Percentiles rank a stretch among this genome's conserved stretches.
Evolutionary conservation across 2,797 vertebrate species (phyloP).

Genomic region (Lutjanus campechanus): DNA sequence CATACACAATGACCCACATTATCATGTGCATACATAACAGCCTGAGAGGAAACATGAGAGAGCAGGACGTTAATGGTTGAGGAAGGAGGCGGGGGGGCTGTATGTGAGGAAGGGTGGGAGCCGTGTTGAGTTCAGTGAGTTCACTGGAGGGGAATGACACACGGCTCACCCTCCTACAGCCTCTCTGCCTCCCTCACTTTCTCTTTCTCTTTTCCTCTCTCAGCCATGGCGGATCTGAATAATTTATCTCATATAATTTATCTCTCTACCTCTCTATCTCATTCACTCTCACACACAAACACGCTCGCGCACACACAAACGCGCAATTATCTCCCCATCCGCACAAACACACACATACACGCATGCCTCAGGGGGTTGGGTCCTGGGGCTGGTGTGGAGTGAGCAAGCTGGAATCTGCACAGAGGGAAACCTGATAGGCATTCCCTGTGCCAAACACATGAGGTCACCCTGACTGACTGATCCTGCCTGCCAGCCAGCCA

Average conservation of each 20-base stretch:
- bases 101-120: conserved; percentile 77
- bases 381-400: conserved; percentile 73
- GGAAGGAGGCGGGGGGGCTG: conserved; percentile 51
- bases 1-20: conserved; percentile 58
- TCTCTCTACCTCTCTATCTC: conserved; percentile 68
- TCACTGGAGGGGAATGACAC: conserved; percentile 74
- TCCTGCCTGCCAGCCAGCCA: conserved; percentile 61
- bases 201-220: conserved; percentile 37
- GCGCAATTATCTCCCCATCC: conserved; percentile 46
- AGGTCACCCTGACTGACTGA: conserved; percentile 84
- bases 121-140: conserved; percentile 73
- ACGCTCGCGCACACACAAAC: conserved; percentile 16
- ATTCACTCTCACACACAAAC: conserved; percentile 54
- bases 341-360: conserved; percentile 41
- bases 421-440: conserved; percentile 84
- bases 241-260: conserved; percentile 82
- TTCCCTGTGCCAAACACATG: conserved; percentile 84
- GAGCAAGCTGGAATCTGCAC: conserved; percentile 81
- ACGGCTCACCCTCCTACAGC: conserved; percentile 59
- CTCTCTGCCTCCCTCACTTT: conserved; percentile 12
- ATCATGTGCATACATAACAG: conserved; percentile 63
- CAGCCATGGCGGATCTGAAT: conserved; percentile 68
- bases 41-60: conserved; percentile 71
- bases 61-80: conserved; percentile 64
- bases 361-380: conserved; percentile 62